Percentiles rank a stretch among this genome's conserved stretches.
phyloP scores from a whole-genome alignment of 2,888 invertebrate genomes.

The Diadegma fenestrale region DNA sequence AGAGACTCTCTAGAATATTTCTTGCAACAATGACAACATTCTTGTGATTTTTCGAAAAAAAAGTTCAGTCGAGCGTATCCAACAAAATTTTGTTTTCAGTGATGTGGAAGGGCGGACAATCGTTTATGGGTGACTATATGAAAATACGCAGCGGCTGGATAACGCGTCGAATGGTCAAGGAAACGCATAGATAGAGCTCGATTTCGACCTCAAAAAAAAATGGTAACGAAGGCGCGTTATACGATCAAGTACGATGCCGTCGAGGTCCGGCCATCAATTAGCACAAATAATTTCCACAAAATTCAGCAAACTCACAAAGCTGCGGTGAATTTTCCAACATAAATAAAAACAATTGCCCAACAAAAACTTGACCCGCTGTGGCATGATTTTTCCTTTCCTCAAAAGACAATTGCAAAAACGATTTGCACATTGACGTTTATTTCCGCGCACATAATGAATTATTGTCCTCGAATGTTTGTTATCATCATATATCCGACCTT shows the following conservation, averaged over 20 bases:
- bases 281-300: neutral
- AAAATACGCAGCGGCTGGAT: neutral
- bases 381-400: neutral
- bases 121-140: neutral
- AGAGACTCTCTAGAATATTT: too few species aligned
- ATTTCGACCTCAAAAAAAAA: slow-evolving; percentile 32
- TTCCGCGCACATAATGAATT: neutral
- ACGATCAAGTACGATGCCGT: neutral
- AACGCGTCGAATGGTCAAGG: neutral
- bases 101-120: neutral
- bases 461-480: slow-evolving; percentile 3
- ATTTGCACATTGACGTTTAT: neutral
- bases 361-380: neutral
- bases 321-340: neutral
- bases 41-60: too few species aligned
- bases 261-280: neutral
- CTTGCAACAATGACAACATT: too few species aligned
- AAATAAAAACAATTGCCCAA: neutral
- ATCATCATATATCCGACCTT: neutral
- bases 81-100: neutral
- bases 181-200: slow-evolving; percentile 36
- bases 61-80: too few species aligned
- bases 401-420: neutral
- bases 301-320: neutral
- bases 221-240: neutral